A percentile compares a stretch with the other conserved stretches of the same genome.
These are phyloP conservation scores for Neoscelio sp. DNA, from an alignment of 2,888 invertebrate genomes.

Conservation along the genomic window DNA sequence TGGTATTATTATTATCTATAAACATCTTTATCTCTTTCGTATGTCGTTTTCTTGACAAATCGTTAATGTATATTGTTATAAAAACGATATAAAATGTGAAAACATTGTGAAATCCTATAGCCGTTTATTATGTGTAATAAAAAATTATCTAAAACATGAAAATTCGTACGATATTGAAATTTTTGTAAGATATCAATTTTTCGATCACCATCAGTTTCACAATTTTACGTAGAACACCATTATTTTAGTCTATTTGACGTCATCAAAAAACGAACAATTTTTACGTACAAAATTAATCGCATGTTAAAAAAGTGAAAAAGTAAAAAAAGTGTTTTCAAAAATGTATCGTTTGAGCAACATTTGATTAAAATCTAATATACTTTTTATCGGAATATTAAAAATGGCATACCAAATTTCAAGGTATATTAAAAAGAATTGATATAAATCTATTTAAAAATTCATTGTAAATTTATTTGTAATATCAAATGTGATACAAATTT, in stretches of 20 bases:
- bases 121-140: background rate
- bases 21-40: constrained; percentile 29
- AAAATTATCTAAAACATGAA: constrained; percentile 7
- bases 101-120: constrained; percentile 24
- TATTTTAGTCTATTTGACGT: background rate
- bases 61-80: constrained; percentile 25
- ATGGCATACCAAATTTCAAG: too few species aligned
- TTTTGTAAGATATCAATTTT: background rate
- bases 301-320: background rate
- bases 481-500: background rate
- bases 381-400: too few species aligned
- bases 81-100: constrained; percentile 49
- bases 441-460: too few species aligned
- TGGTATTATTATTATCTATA: constrained; percentile 69
- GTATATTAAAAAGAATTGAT: too few species aligned
- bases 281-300: background rate
- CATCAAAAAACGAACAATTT: constrained; percentile 51
- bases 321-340: too few species aligned
- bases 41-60: constrained; percentile 10
- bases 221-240: constrained; percentile 14
- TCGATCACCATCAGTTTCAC: background rate
- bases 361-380: too few species aligned
- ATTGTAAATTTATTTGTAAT: background rate
- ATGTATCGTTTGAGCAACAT: background rate
- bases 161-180: background rate